Evolutionary conservation across 2,797 vertebrate species (phyloP).

Genomic region (Tolypeutes matacus): DNA sequence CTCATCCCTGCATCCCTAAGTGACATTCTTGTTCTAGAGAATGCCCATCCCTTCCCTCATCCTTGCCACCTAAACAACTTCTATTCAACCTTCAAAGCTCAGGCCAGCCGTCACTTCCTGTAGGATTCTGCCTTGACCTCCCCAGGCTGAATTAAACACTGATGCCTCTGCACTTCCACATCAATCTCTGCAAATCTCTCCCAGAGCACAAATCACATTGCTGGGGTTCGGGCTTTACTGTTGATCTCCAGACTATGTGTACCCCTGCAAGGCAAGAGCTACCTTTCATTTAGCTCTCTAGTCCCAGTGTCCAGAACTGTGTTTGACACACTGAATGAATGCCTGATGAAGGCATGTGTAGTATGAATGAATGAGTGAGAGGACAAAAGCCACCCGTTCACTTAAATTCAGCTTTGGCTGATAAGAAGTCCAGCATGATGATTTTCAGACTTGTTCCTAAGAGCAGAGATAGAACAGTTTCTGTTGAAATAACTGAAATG

Average conservation of each 20-base stretch:
- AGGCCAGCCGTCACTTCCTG: not conserved
- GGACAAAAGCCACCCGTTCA: not conserved
- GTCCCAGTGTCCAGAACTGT: not conserved
- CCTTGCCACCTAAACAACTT: not conserved
- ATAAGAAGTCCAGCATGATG: not conserved
- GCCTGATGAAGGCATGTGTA: not conserved
- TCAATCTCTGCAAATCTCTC: not conserved
- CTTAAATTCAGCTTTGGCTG: not conserved
- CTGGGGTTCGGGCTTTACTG: not conserved
- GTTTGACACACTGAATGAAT: not conserved
- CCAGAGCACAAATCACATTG: not conserved
- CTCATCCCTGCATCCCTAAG: not conserved
- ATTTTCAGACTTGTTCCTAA: not conserved
- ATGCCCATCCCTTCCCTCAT: not conserved
- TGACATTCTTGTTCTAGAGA: not conserved
- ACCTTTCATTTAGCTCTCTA: not conserved
- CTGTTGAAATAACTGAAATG: not conserved
- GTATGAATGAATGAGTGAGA: not conserved
- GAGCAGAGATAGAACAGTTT: not conserved
- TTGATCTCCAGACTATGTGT: not conserved
- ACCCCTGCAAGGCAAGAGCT: not conserved
- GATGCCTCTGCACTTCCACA: fast-evolving
- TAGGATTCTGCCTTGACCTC: not conserved
- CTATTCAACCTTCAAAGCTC: not conserved
- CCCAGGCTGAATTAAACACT: not conserved